Conservation (phyloP, 2,888 invertebrate species). For the Hesperia comma region DNA sequence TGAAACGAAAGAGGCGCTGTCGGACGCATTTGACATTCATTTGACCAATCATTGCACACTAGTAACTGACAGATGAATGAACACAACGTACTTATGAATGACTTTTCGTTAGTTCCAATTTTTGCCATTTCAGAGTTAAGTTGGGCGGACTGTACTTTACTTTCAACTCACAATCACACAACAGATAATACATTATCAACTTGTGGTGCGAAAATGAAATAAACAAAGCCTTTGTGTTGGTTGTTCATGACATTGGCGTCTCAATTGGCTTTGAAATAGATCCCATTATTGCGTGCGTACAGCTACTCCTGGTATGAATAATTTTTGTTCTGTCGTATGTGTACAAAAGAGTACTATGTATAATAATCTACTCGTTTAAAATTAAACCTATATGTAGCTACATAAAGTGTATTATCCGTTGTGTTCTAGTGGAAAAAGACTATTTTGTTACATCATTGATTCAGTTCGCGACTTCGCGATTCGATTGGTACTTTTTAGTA, state of each 20-base stretch:
- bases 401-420: slow-evolving; percentile 14
- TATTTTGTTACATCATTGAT: slow-evolving; percentile 18
- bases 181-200: slow-evolving; percentile 16
- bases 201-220: slow-evolving; percentile 15
- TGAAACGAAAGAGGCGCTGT: too few relatives aligned
- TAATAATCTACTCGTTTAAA: neutral
- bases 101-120: too few relatives aligned
- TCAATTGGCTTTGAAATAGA: slow-evolving; percentile 19
- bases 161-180: neutral
- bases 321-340: slow-evolving; percentile 17
- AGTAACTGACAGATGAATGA: too few relatives aligned
- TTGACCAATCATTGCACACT: too few relatives aligned
- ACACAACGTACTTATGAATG: too few relatives aligned
- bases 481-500: slow-evolving; percentile 51
- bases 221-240: slow-evolving; percentile 36
- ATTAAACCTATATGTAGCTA: neutral
- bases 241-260: slow-evolving; percentile 22
- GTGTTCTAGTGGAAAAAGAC: neutral
- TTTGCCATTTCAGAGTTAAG: too few relatives aligned
- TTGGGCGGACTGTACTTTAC: neutral
- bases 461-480: slow-evolving; percentile 15
- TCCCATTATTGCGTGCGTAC: slow-evolving; percentile 21
- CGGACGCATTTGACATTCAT: too few relatives aligned
- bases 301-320: slow-evolving; percentile 14
- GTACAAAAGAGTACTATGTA: neutral